Base-by-base conservation (phyloP, 1,140 invertebrate species). In the Augochlora pura region DNA sequence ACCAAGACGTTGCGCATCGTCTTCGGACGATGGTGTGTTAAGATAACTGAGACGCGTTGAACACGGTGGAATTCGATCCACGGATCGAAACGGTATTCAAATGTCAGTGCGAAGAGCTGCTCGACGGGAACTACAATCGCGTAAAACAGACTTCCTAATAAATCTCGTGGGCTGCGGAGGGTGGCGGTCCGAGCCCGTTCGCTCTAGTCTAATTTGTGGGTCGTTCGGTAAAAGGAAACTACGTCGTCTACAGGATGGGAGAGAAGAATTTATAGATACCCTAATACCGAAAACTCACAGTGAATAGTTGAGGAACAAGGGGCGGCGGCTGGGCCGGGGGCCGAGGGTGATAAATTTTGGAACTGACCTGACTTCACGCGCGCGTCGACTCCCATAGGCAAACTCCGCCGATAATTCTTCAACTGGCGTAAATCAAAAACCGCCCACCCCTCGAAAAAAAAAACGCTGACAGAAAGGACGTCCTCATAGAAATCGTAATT, bases 261-360 rank as follows among this genome's bases (percentile, higher is more conserved):
- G 81, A 70, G 81, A 84, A 80, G 82, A 88, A 87, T 87, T 88
- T 88, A 88, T 87, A 81, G 85, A 84, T 80, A 74, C 68, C 65
- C 81, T 87, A 86, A 88, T 88, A 86, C 81, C 81, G 86, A 88
- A 82, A 88, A 87, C 81, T 83, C 80, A 62, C 69, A 32, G 83
- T 80, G 86, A 84, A 88, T 86, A 79, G 86, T 87, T 80, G 9
- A 66, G 32, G 70, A 85, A 64, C 62, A 39, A 52, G 46, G 46
- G 27, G 3, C 6, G 54, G 10, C 12, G 25, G n/a, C 54, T n/a
- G 57, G 2, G 16, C 23, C 9, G 25, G 60, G 16, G 27, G 8
- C 16, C 14, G 60, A n/a, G 42, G 18, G 54, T 69, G 68, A 75
- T 87, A 87, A 84, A 87, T 87, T 87, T 63, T 62, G 8, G 0